Percentiles rank a stretch among this genome's conserved stretches.
Conservation (phyloP, 2,113 vertebrate genomes). For the Circaetus gallicus region DNA sequence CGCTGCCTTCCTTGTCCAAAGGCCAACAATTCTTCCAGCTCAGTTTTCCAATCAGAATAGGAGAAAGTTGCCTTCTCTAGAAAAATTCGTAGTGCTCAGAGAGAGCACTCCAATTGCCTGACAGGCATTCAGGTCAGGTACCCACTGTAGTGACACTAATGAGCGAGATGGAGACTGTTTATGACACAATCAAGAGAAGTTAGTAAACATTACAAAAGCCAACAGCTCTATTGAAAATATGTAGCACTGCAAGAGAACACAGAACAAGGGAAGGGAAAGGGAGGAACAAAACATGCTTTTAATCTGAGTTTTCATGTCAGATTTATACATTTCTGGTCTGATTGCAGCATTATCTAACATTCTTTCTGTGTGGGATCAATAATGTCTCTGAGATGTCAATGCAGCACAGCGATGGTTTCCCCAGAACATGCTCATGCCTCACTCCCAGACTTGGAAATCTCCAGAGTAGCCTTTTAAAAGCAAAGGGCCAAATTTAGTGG, state of each 20-base stretch:
- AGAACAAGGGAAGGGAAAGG: neutral
- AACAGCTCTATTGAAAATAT: neutral
- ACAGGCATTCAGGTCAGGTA: slow-evolving; percentile 46
- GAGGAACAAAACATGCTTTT: neutral
- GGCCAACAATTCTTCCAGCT: neutral
- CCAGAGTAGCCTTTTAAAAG: neutral
- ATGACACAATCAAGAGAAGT: slow-evolving; percentile 46
- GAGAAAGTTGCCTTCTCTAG: neutral
- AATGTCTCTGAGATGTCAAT: neutral
- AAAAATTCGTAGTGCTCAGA: neutral
- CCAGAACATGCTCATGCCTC: neutral
- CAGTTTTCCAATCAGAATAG: neutral
- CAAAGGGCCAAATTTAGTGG: neutral
- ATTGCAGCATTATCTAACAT: neutral
- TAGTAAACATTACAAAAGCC: slow-evolving; percentile 40
- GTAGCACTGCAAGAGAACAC: neutral
- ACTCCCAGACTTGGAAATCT: neutral
- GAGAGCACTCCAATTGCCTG: neutral
- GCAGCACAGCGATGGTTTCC: neutral
- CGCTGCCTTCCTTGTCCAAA: fast-evolving
- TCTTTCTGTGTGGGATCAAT: neutral
- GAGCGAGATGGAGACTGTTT: slow-evolving; percentile 10
- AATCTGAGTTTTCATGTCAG: neutral
- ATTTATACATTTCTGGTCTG: neutral
- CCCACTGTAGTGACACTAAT: neutral